Conservation (phyloP, 2,888 invertebrate species). For the Abrostola triplasia region DNA sequence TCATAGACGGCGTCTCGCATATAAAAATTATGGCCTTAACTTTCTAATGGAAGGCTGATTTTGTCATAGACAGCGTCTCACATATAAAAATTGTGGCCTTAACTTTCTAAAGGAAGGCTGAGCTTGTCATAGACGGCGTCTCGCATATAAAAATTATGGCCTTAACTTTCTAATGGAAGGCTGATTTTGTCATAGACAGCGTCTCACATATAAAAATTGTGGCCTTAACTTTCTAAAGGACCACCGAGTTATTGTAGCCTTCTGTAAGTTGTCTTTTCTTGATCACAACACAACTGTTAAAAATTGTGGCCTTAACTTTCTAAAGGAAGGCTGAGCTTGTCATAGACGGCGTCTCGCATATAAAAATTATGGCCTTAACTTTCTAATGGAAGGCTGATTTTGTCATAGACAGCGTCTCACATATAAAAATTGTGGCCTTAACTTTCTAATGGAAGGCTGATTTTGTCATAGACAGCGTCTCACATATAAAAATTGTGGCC, state of each 20-base stretch:
- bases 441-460: not conserved
- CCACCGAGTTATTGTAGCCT: not conserved
- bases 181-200: no score
- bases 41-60: not conserved
- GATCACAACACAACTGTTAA: no score
- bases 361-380: not conserved
- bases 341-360: not conserved
- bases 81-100: not conserved
- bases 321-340: not conserved
- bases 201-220: no score
- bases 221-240: not conserved
- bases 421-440: not conserved
- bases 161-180: no score
- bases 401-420: not conserved
- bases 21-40: not conserved
- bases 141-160: no score
- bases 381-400: not conserved
- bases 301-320: not conserved
- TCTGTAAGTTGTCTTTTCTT: no score
- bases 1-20: no score
- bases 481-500: not conserved
- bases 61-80: no score
- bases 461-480: not conserved
- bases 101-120: not conserved
- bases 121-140: no score